A percentile compares a stretch with the other conserved stretches of the same genome.
Evolutionary conservation across 2,797 vertebrate species (phyloP).

Genomic region (Gymnothorax javanicus): DNA sequence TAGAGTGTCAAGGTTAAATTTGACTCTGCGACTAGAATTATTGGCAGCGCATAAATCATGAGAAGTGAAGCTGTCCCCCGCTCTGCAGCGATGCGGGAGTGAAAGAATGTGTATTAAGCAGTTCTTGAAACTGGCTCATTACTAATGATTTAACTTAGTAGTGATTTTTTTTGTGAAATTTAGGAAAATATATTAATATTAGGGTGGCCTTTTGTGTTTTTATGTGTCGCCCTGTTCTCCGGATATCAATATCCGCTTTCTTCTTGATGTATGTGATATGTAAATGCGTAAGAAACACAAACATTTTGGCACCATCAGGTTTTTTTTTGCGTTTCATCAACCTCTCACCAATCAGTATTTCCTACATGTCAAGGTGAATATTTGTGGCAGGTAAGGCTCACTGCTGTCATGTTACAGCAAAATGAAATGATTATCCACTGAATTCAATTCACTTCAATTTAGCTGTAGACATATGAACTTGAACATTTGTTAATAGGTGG

Average conservation of each 20-base stretch:
- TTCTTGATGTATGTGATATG: background rate
- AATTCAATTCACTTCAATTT: background rate
- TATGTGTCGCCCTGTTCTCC: background rate
- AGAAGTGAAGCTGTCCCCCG: background rate
- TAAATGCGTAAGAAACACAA: background rate
- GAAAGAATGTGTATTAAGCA: background rate
- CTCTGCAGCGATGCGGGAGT: background rate
- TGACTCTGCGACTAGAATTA: conserved; percentile 9
- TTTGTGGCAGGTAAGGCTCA: background rate
- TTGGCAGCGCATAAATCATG: background rate
- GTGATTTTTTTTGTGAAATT: background rate
- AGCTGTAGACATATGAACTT: background rate
- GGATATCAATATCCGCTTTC: background rate
- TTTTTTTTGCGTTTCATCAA: conserved; percentile 4
- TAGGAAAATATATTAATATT: background rate
- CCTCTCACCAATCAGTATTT: background rate
- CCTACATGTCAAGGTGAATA: background rate
- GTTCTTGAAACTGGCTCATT: background rate
- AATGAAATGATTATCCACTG: background rate
- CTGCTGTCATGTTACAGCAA: background rate
- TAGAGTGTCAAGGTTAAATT: background rate
- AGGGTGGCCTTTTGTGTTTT: background rate
- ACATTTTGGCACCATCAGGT: background rate
- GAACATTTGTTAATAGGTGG: conserved; percentile 1
- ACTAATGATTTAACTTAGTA: background rate